Evolutionary conservation across 2,888 invertebrate genomes (phyloP).

Genomic region (Melieria omissa): DNA sequence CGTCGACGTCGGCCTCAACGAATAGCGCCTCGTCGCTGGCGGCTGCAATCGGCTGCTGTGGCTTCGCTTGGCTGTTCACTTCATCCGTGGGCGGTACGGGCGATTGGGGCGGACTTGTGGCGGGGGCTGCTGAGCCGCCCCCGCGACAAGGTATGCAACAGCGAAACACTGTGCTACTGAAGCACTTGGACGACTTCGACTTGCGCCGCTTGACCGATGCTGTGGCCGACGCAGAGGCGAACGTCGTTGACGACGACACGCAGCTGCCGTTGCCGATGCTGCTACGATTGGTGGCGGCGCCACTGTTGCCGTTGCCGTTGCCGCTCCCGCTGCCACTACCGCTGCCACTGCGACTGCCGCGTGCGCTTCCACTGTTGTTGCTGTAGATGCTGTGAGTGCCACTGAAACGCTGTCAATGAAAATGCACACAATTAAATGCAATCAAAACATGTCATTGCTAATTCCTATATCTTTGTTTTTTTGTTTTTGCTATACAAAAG

Average conservation of each 20-base stretch:
- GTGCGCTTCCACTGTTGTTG: constrained; percentile 43
- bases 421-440: background rate
- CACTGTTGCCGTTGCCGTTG: constrained; percentile 40
- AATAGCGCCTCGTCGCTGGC: constrained; percentile 36
- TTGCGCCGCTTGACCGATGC: constrained; percentile 53
- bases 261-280: constrained; percentile 48
- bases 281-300: constrained; percentile 42
- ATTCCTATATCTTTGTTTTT: constrained; percentile 4
- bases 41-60: constrained; percentile 26
- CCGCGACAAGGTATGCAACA: constrained; percentile 87
- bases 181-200: constrained; percentile 65
- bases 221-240: constrained; percentile 41
- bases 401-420: constrained; percentile 52
- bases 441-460: background rate
- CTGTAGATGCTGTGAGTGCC: constrained; percentile 45
- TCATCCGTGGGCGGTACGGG: constrained; percentile 59
- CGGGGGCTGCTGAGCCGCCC: constrained; percentile 77
- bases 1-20: constrained; percentile 36
- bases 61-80: constrained; percentile 36
- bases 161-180: constrained; percentile 80
- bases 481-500: background rate
- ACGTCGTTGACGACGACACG: constrained; percentile 42
- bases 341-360: constrained; percentile 49
- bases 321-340: constrained; percentile 45
- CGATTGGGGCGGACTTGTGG: constrained; percentile 69